These are phyloP conservation scores for Cryptops parisi DNA, from an alignment of 2,888 invertebrate genomes.

Conservation along the genomic window DNA sequence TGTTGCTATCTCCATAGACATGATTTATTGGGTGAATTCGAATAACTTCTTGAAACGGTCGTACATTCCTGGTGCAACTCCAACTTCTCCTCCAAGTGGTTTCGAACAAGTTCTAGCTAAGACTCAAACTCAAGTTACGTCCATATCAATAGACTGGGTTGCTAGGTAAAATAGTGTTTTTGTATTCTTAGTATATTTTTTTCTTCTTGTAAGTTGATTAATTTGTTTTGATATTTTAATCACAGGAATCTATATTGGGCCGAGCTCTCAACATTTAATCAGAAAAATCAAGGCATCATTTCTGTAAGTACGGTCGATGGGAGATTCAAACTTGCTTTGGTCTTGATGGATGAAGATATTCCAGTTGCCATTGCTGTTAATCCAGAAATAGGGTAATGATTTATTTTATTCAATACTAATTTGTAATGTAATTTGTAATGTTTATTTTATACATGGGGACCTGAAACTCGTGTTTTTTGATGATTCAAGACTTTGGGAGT, in stretches of 20 bases:
- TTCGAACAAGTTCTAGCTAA: constrained; percentile 11
- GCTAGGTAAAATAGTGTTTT: constrained; percentile 32
- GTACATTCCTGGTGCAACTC: constrained; percentile 5
- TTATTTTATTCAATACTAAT: no score
- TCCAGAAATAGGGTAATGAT: constrained; percentile 11
- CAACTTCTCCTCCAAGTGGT: constrained; percentile 9
- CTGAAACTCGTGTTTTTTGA: no score
- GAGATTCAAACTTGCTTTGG: constrained; percentile 63
- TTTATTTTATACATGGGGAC: no score
- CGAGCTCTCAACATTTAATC: constrained; percentile 48
- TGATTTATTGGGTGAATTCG: constrained; percentile 13
- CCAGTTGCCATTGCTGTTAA: constrained; percentile 6
- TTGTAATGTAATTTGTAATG: no score
- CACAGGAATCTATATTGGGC: constrained; percentile 83
- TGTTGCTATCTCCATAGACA: no score
- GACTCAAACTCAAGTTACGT: constrained; percentile 53
- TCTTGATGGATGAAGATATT: constrained; percentile 36
- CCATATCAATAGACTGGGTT: constrained; percentile 84
- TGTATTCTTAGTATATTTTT: not conserved
- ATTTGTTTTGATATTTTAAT: not conserved
- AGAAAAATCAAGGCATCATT: constrained; percentile 39
- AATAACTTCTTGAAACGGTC: constrained; percentile 11
- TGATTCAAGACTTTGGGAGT: no score
- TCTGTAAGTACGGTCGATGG: constrained; percentile 83
- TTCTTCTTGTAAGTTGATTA: not conserved